Evolutionary conservation across 1,140 invertebrate genomes (phyloP), one percentile per base, ranked within the genome.

Genomic region (Eubasilissa regina): DNA sequence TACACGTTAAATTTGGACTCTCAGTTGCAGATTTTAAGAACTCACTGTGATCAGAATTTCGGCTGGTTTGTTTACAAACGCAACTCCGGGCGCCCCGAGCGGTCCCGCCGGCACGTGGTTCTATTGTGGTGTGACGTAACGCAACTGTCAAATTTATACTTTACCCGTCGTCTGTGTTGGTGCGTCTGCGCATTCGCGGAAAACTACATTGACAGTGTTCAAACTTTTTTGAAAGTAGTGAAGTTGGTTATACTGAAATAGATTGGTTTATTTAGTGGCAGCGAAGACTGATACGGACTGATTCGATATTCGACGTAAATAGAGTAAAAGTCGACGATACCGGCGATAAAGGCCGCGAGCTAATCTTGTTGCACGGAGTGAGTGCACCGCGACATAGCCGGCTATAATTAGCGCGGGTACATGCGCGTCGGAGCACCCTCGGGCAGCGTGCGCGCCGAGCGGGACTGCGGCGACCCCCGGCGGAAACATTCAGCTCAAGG

Each of bases 401-500:
- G 48, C 48, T 51, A 51, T 51, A 51, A 51, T 13, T 51, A 51
- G n/a, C n/a, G n/a, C n/a, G n/a, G n/a, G n/a, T n/a, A n/a, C n/a
- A n/a, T n/a, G n/a, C n/a, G n/a, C n/a, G n/a, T n/a, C n/a, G n/a
- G n/a, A n/a, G n/a, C n/a, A n/a, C n/a, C n/a, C n/a, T n/a, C n/a
- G n/a, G n/a, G n/a, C n/a, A n/a, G n/a, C n/a, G 11, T 51, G 1
- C 25, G 25, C 1, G 25, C 48, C 48, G 3, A 8, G 3, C 48
- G 48, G n/a, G n/a, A 12, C 66, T 4, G 66, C 8, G 17, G 66
- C 17, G 66, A 12, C 3, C 66, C 17, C 53, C 60, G 53, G 45
- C 80, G 77, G 62, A 76, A 79, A 80, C 1, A 79, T 82, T 78
- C 78, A 79, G 81, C 81, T 78, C 55, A 80, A 82, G 76, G 78